Base-by-base conservation (phyloP, 2,888 invertebrate genomes). In the Empis livida region DNA sequence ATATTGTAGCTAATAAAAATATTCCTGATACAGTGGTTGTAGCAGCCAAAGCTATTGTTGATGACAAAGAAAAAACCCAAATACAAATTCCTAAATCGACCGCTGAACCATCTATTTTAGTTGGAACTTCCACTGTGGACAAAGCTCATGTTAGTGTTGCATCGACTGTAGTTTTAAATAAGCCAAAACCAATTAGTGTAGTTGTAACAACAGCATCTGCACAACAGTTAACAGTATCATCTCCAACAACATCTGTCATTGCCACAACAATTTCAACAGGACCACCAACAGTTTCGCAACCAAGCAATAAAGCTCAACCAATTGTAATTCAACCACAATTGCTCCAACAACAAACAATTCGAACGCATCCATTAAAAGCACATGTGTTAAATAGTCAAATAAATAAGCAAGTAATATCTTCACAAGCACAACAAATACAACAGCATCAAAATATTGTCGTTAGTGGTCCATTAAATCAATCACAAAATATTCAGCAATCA, bases 311-410 rank as follows among this genome's bases (percentile, higher is more conserved):
- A 20, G 57, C 63, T 39, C 65, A 65, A 44, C 56, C 61, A 1
- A 57, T 65, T 39, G 58, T 65, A n/a, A 48, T 62, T 42, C 59
- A 61, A 43, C 61, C 59, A 11, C 61, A 59, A 37, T 60, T 64
- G 60, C 67, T 64, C 47, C 73, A 68, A 4, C 67, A 63, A 51
- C 66, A 59, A 45, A 61, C 54, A 42, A 68, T 65, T 49, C 63
- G 65, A 17, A 64, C 76, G 1, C 78, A 77, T 16, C 76, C 77
- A 6, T 62, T 80, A 3, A 80, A 80, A 57, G 79, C 79, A 2
- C 79, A 79, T 52, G 78, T 80, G 5, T 59, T 80, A 16, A 77
- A 76, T 45, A 71, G 73, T 31, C 73, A 74, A 53, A 64, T 67
- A 53, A 59, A 59, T 23, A 55, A 61, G 5, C 61, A 61, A 10